Evolutionary conservation across 2,113 vertebrate species (phyloP).

Genomic region (Pteropus alecto): DNA sequence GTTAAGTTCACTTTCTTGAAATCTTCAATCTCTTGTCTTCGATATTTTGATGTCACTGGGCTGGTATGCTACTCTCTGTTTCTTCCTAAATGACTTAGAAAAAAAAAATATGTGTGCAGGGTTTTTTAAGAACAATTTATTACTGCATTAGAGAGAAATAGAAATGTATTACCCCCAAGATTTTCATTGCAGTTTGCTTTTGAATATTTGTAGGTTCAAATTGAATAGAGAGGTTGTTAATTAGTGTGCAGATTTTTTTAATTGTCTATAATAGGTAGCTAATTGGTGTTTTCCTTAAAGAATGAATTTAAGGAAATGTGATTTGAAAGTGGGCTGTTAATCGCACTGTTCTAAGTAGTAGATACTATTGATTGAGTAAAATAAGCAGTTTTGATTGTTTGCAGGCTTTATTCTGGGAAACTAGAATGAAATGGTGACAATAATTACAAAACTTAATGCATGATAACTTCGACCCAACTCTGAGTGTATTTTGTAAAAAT

Average conservation of each 20-base stretch:
- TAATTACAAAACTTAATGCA: background rate
- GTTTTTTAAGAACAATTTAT: slow-evolving; percentile 63
- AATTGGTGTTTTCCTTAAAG: slow-evolving; percentile 86
- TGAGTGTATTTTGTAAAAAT: background rate
- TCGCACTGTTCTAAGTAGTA: slow-evolving; percentile 40
- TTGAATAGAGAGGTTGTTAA: slow-evolving; percentile 79
- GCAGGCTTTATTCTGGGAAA: slow-evolving; percentile 25
- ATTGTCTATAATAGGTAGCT: slow-evolving; percentile 83
- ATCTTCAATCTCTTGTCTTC: slow-evolving; percentile 33
- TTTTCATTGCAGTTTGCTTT: slow-evolving; percentile 74
- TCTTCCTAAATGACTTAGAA: slow-evolving; percentile 49
- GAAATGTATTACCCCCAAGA: slow-evolving; percentile 64
- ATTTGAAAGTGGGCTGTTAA: slow-evolving; percentile 69
- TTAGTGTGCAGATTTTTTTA: slow-evolving; percentile 83
- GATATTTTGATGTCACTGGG: slow-evolving; percentile 9
- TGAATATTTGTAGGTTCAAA: slow-evolving; percentile 78
- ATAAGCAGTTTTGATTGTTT: slow-evolving; percentile 68
- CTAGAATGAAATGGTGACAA: slow-evolving; percentile 41
- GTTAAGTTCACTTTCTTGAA: slow-evolving; percentile 59
- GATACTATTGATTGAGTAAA: slow-evolving; percentile 54
- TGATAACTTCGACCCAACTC: background rate
- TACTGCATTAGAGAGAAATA: slow-evolving; percentile 63
- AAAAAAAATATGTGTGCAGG: slow-evolving; percentile 50
- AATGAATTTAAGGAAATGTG: slow-evolving; percentile 83
- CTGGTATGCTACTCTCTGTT: slow-evolving; percentile 41